Evolutionary conservation across 1,140 invertebrate species (phyloP), one percentile per base, ranked within the genome.

Genomic region (Musca vetustissima): DNA sequence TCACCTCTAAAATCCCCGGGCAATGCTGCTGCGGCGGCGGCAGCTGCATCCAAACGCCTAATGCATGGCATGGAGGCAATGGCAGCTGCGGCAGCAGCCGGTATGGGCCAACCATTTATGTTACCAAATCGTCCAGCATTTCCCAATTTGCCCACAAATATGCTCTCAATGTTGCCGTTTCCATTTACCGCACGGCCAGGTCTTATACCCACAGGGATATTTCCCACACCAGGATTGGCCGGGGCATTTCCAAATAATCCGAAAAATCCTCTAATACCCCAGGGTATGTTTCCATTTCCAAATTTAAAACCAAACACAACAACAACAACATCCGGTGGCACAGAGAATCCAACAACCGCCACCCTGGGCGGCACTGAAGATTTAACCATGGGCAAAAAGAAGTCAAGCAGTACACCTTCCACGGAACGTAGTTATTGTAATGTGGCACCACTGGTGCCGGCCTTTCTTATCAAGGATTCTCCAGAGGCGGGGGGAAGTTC

Each of bases 161-260:
- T 68, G 52, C 11, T 67, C 4, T 67, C 66, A 17, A 67, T 67
- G 66, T 28, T 67, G 0, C 64, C 76, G 4, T 71, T 75, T 22
- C 69, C 80, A 15, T 87, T 87, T 74, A 83, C 86, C 6, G 84
- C 88, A n/a, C 86, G 88, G 7, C 89, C 89, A 13, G 89, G 90
- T 43, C 81, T 92, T 25, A 91, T 92, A 74, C 89, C 90, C 0
- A 85, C 85, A 66, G 83, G 84, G 0, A 70, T 87, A 14, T 85
- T 86, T 69, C 83, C 78, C n/a, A 52, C 75, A 11, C 55, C 73
- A 24, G 47, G 48, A 14, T n/a, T 15, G 15, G n/a, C n/a, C n/a
- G 25, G 32, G 15, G 13, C 24, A 43, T 55, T 50, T 59, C 43
- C 67, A 1, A 68, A 57, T 49, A 36, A 43, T 22, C 49, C 36